Evolutionary conservation across 2,888 invertebrate genomes (phyloP), one percentile per base, ranked within the genome.

Genomic region (Agriotes lineatus): DNA sequence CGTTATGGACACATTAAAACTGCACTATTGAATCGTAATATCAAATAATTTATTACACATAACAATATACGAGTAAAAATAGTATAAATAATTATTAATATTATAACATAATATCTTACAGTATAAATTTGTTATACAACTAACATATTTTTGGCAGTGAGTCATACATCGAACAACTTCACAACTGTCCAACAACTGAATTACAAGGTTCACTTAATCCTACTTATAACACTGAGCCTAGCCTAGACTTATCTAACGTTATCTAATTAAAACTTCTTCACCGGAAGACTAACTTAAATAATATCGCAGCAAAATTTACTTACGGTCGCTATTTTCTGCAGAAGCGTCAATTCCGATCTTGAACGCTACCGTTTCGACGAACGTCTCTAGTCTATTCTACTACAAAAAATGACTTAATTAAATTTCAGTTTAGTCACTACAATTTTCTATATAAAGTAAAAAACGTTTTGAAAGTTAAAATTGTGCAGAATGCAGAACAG

Each of bases 251-350:
- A 50, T 2, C 4, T 30, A 16, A 25, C 4, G 30, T 18, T 14
- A 33, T 16, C 16, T 52, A 52, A 52, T 58, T 58, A 58, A 58
- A 58, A 58, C 58, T 58, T 52, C 30, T 44, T 58, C 42, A 58
- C 58, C 30, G 44, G 44, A 44, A n/a, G 35, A 35, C 10, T 52
- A 52, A 33, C n/a, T 52, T 52, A 45, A 52, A 12, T 25, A 58
- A 44, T 58, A 58, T 58, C 58, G 58, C 58, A 58, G 58, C 44
- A 18, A 33, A 37, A 39, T 5, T 25, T 44, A 39, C 39, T 39
- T 12, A 39, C n/a, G n/a, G n/a, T n/a, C n/a, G n/a, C n/a, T n/a
- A n/a, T n/a, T n/a, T n/a, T n/a, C n/a, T n/a, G n/a, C n/a, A n/a
- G n/a, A n/a, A n/a, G n/a, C n/a, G n/a, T n/a, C n/a, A n/a, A n/a